Conservation (phyloP, 2,888 invertebrate genomes). For the Acanthoscelides obtectus region DNA sequence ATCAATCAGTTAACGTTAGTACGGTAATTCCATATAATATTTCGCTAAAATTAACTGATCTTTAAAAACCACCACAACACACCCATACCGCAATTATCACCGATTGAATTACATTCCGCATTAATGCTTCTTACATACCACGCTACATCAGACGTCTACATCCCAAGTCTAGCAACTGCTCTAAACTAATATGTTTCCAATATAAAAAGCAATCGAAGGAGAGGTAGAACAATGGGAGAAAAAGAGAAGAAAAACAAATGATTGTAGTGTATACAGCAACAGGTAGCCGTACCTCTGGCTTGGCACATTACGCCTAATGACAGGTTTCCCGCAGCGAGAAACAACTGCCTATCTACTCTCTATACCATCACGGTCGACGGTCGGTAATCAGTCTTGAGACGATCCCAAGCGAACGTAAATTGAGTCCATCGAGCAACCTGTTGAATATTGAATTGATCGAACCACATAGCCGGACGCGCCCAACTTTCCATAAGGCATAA, state of each 20-base stretch:
- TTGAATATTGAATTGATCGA: constrained; percentile 20
- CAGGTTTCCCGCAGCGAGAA: constrained; percentile 9
- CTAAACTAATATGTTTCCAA: neutral
- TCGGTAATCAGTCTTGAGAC: constrained; percentile 9
- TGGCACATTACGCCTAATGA: constrained; percentile 19
- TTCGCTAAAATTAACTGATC: neutral
- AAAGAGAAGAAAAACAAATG: constrained; percentile 5
- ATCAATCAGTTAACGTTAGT: too few relatives aligned
- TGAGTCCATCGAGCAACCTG: constrained; percentile 29
- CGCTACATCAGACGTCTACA: neutral
- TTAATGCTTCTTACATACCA: neutral
- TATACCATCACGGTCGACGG: constrained; percentile 1
- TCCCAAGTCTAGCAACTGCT: neutral
- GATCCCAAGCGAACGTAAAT: constrained; percentile 27
- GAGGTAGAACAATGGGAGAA: neutral
- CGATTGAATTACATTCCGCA: neutral
- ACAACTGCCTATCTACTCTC: constrained; percentile 4
- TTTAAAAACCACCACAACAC: neutral
- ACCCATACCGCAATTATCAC: neutral
- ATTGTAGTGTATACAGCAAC: constrained; percentile 6
- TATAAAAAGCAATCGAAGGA: neutral
- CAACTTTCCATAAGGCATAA: too few relatives aligned
- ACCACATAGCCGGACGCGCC: constrained; percentile 1
- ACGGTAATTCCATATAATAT: too few relatives aligned
- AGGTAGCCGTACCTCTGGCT: constrained; percentile 14